Percentiles rank a stretch among this genome's conserved stretches.
These are phyloP conservation scores for Agonopterix subpropinquella DNA, from an alignment of 2,888 invertebrate species.

Conservation along the genomic window DNA sequence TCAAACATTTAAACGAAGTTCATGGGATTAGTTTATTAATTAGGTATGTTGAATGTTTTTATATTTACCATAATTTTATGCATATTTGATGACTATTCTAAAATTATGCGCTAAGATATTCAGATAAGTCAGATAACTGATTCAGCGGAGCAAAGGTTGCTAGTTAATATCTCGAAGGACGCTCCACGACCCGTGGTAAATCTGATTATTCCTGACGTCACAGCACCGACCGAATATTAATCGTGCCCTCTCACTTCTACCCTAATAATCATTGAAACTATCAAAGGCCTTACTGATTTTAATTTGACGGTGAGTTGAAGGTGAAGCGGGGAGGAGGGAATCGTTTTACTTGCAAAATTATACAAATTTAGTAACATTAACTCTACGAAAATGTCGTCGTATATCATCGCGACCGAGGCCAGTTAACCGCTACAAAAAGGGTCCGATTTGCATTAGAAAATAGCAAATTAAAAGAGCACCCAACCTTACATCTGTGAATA, in stretches of 20 bases:
- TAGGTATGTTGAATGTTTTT: too few relatives aligned
- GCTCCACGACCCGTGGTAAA: conserved; percentile 39
- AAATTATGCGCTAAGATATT: too few relatives aligned
- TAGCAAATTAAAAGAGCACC: conserved; percentile 30
- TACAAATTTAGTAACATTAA: conserved; percentile 40
- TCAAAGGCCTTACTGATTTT: conserved; percentile 16
- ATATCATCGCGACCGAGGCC: conserved; percentile 40
- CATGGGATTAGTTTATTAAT: too few relatives aligned
- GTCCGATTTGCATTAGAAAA: conserved; percentile 34
- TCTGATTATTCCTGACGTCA: conserved; percentile 50
- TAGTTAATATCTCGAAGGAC: conserved; percentile 34
- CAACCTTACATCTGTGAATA: not conserved
- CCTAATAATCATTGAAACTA: conserved; percentile 40
- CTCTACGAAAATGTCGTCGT: conserved; percentile 36
- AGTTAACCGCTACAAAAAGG: conserved; percentile 34
- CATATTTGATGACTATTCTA: too few relatives aligned
- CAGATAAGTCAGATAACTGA: not conserved
- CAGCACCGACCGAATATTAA: conserved; percentile 49
- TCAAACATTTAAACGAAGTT: too few relatives aligned
- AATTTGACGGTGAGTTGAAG: conserved; percentile 25
- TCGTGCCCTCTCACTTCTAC: conserved; percentile 34
- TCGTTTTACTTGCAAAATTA: conserved; percentile 42
- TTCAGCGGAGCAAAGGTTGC: conserved; percentile 22
- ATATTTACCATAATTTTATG: too few relatives aligned
- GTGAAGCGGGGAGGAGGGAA: conserved; percentile 26